A percentile compares a stretch with the other conserved stretches of the same genome.
These are phyloP conservation scores for Crocodylus rhombifer DNA, from an alignment of 2,797 vertebrate species.

Conservation along the genomic window DNA sequence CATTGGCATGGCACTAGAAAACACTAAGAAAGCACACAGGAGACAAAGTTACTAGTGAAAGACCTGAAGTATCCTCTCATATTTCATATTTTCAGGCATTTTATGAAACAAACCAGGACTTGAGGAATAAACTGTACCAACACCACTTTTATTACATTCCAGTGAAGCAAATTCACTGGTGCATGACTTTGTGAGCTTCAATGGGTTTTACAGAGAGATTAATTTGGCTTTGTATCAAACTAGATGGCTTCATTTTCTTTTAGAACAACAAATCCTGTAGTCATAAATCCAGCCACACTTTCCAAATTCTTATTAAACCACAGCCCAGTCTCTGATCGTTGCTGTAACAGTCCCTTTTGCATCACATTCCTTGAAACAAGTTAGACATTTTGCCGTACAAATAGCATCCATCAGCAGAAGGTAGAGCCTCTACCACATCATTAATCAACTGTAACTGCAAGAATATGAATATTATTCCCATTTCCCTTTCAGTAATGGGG, in stretches of 20 bases:
- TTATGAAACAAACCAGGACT: not conserved
- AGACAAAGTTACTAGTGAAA: not conserved
- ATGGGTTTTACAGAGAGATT: not conserved
- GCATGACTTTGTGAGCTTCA: not conserved
- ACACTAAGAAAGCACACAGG: not conserved
- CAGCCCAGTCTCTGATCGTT: not conserved
- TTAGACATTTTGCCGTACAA: not conserved
- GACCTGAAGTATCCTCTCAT: not conserved
- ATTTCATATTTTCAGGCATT: not conserved
- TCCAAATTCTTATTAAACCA: not conserved
- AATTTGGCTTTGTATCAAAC: not conserved
- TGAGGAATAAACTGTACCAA: not conserved
- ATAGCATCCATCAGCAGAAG: not conserved
- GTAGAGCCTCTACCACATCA: not conserved
- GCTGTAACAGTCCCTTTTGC: not conserved
- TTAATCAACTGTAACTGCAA: not conserved
- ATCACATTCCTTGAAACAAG: not conserved
- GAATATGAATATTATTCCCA: not conserved
- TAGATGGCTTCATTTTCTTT: not conserved
- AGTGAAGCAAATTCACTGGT: not conserved
- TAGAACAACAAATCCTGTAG: not conserved
- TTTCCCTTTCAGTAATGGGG: not conserved
- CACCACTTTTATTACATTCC: accelerated
- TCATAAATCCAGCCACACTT: not conserved
- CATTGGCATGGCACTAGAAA: not conserved